These are phyloP conservation scores for Nomada flava DNA, from an alignment of 2,888 invertebrate species.

Conservation along the genomic window DNA sequence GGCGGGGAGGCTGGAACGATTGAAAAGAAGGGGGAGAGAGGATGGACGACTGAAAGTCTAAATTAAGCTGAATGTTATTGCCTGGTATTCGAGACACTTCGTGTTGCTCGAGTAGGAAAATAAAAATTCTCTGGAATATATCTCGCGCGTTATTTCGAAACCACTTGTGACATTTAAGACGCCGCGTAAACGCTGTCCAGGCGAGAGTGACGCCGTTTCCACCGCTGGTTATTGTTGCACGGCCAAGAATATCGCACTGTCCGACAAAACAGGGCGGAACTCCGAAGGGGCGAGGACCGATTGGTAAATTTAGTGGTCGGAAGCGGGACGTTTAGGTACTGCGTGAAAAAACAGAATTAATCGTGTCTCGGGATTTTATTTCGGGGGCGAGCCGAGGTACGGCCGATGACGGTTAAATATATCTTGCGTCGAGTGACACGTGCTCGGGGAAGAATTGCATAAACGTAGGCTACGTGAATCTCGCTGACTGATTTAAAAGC, in stretches of 20 bases:
- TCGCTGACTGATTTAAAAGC: conserved; percentile 29
- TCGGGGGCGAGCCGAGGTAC: conserved; percentile 1
- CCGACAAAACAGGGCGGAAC: conserved; percentile 31
- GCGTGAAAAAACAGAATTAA: conserved; percentile 57
- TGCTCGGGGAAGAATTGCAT: conserved; percentile 31
- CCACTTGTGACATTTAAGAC: neutral
- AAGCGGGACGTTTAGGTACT: conserved; percentile 18
- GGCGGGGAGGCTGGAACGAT: neutral
- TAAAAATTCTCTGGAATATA: neutral
- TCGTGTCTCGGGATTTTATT: conserved; percentile 51
- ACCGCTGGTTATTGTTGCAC: conserved; percentile 7
- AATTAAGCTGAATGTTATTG: conserved; percentile 42
- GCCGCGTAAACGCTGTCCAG: neutral
- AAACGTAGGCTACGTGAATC: conserved; percentile 11
- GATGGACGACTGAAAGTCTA: conserved; percentile 47
- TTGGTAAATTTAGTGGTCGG: conserved; percentile 60
- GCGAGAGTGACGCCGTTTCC: neutral
- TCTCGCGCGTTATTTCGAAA: neutral
- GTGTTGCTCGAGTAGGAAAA: neutral
- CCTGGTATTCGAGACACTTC: neutral
- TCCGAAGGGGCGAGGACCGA: conserved; percentile 18
- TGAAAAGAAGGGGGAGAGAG: conserved; percentile 16
- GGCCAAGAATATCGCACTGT: conserved; percentile 36
- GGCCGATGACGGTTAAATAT: conserved; percentile 50
- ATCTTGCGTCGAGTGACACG: conserved; percentile 22